Percentiles rank a stretch among this genome's conserved stretches.
These are phyloP conservation scores for Ametastegia equiseti DNA, from an alignment of 2,888 invertebrate genomes.

Conservation along the genomic window DNA sequence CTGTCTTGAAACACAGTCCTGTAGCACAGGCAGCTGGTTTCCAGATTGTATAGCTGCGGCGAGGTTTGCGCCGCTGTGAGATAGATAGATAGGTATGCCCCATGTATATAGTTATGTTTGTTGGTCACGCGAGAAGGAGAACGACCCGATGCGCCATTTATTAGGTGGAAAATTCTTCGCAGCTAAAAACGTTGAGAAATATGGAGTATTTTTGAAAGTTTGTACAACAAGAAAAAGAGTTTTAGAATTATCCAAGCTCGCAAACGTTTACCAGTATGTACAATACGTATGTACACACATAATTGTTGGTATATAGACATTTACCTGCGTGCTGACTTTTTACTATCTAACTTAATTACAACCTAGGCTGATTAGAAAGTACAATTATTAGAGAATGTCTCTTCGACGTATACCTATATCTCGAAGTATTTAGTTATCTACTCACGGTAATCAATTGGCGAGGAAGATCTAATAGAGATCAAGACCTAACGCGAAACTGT, in stretches of 20 bases:
- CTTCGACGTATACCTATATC: not conserved
- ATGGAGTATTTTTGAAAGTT: not conserved
- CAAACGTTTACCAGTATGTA: not conserved
- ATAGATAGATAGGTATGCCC: not conserved
- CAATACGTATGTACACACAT: too few relatives aligned
- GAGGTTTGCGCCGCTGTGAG: not conserved
- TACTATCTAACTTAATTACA: not conserved
- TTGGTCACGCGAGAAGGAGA: not conserved
- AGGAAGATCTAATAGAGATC: not conserved
- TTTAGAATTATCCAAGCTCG: not conserved
- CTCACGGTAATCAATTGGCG: not conserved
- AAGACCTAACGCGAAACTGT: not conserved
- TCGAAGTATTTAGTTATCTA: slow-evolving; percentile 1
- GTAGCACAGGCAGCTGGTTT: not conserved
- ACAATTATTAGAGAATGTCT: not conserved
- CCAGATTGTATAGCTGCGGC: slow-evolving; percentile 6
- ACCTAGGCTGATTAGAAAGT: not conserved
- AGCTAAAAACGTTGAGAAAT: not conserved
- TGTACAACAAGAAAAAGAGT: not conserved
- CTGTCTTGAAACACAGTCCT: slow-evolving; percentile 13
- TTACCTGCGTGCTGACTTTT: not conserved
- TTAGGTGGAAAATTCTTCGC: not conserved
- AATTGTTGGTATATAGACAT: too few relatives aligned
- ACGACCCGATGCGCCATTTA: not conserved
- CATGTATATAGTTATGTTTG: too few relatives aligned